phyloP scores from a whole-genome alignment of 2,113 vertebrate species.

The Coreoperca whiteheadi region DNA sequence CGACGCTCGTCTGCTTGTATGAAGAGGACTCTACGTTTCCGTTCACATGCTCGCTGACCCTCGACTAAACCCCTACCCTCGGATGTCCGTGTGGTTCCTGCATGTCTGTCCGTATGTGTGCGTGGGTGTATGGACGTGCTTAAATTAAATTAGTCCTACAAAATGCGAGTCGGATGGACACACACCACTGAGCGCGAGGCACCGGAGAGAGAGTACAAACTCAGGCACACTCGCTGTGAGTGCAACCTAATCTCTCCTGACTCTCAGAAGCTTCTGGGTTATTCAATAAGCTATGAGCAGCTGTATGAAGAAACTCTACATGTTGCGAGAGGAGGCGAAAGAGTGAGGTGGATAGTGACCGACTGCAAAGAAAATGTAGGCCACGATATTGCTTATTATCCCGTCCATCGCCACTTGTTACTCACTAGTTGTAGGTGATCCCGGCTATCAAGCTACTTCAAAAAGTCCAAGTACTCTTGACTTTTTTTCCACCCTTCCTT shows the following conservation, averaged over 20 bases:
- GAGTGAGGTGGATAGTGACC: not conserved
- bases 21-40: conserved; percentile 27
- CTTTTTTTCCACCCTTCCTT: no score
- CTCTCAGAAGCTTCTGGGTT: conserved; percentile 51
- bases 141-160: conserved; percentile 44
- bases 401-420: not conserved
- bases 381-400: not conserved
- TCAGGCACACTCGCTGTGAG: conserved; percentile 8
- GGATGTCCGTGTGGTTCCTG: not conserved
- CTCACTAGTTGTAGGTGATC: not conserved
- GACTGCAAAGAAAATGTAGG: not conserved
- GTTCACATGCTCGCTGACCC: conserved; percentile 48
- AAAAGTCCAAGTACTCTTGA: no score
- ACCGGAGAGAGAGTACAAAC: conserved; percentile 26
- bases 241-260: conserved; percentile 43
- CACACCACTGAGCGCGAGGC: conserved; percentile 50
- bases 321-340: not conserved
- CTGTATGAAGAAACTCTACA: conserved; percentile 2
- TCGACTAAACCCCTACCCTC: not conserved
- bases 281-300: conserved; percentile 51
- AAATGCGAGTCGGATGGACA: conserved; percentile 23
- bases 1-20: conserved; percentile 5
- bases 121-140: not conserved
- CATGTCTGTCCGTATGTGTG: not conserved
- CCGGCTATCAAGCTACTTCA: no score